Conservation (phyloP, 2,113 vertebrate species). For the Delphinus delphis region DNA sequence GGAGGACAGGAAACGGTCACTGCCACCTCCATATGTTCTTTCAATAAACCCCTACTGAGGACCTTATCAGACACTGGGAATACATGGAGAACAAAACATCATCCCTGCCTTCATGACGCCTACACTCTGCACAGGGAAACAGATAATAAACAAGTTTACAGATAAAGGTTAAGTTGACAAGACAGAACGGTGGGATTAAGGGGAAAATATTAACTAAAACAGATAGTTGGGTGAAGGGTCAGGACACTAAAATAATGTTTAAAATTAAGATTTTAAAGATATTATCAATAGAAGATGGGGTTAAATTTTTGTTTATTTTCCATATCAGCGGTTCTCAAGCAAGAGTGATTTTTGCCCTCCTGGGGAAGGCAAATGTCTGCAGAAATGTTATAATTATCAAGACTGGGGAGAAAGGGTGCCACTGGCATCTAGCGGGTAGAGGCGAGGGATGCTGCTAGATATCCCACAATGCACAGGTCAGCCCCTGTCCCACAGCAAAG, state of each 20-base stretch:
- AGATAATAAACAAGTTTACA: neutral
- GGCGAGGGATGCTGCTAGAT: neutral
- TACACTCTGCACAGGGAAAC: neutral
- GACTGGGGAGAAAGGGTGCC: neutral
- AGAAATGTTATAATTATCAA: neutral
- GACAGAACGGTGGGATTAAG: neutral
- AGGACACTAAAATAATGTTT: neutral
- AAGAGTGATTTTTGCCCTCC: neutral
- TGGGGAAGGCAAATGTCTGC: neutral
- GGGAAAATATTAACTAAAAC: neutral
- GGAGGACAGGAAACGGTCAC: neutral
- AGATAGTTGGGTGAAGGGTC: neutral
- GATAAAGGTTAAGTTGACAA: neutral
- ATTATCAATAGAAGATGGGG: neutral
- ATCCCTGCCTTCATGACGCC: neutral
- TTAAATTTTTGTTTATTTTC: neutral
- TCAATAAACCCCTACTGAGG: neutral
- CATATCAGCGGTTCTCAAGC: neutral
- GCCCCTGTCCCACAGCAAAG: neutral
- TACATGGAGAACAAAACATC: neutral
- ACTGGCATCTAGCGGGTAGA: neutral
- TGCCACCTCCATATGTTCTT: neutral
- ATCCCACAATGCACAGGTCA: accelerated
- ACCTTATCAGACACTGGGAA: neutral
- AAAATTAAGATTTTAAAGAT: neutral